These are phyloP conservation scores for Chanos chanos DNA, from an alignment of 2,797 vertebrate species.

Conservation along the genomic window DNA sequence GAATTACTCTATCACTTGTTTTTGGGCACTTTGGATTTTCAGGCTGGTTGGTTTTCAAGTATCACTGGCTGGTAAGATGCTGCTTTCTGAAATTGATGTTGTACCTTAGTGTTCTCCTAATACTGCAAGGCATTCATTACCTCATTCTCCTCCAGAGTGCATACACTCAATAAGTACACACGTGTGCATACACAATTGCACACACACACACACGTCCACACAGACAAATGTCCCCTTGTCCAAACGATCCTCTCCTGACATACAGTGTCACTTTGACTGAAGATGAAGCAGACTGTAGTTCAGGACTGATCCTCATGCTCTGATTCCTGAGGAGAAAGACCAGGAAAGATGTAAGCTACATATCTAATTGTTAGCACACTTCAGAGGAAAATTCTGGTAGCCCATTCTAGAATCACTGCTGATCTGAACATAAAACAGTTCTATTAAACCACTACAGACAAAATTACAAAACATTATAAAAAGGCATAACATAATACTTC, in stretches of 20 bases:
- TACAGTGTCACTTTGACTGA: constrained; percentile 20
- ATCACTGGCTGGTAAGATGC: constrained; percentile 47
- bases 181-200: constrained; percentile 31
- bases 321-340: constrained; percentile 33
- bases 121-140: constrained; percentile 64
- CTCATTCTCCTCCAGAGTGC: too few relatives aligned
- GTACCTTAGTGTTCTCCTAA: constrained; percentile 44
- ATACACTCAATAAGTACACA: too few relatives aligned
- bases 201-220: constrained; percentile 14
- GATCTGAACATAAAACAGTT: too few relatives aligned
- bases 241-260: constrained; percentile 2
- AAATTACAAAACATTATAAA: too few relatives aligned
- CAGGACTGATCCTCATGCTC: constrained; percentile 40
- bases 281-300: constrained; percentile 10
- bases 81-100: constrained; percentile 30
- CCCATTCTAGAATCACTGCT: too few relatives aligned
- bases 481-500: too few relatives aligned
- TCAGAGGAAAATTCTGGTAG: too few relatives aligned
- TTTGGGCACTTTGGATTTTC: constrained; percentile 68
- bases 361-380: not conserved
- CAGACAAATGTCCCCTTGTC: constrained; percentile 6
- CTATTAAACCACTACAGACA: too few relatives aligned
- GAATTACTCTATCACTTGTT: constrained; percentile 45
- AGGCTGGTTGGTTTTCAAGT: constrained; percentile 52
- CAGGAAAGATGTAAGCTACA: not conserved